phyloP scores from a whole-genome alignment of 1,140 invertebrate species.

The Brachystomella parvula region DNA sequence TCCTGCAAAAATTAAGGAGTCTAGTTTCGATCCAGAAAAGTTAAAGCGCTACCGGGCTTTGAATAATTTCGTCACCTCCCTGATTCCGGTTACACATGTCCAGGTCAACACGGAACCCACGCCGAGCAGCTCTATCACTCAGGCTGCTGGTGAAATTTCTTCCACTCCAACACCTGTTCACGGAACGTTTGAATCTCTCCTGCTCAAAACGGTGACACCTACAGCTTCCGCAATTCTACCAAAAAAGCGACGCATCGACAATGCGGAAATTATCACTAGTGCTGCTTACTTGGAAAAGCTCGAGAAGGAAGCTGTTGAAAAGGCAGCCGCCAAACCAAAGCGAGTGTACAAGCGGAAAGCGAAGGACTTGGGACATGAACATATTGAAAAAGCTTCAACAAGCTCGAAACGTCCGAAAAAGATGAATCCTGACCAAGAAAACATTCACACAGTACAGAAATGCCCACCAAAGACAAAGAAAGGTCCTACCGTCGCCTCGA shows the following conservation, averaged over 20 bases:
- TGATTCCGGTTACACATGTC: no score
- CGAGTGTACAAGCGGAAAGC: background rate
- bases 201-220: background rate
- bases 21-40: slow-evolving; percentile 7
- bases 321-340: background rate
- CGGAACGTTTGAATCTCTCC: background rate
- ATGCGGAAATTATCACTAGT: slow-evolving; percentile 15
- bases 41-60: background rate
- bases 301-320: background rate
- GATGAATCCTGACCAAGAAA: background rate
- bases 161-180: background rate
- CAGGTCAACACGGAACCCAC: no score
- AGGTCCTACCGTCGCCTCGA: no score
- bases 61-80: no score
- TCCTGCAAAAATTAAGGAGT: background rate
- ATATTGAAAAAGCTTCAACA: background rate
- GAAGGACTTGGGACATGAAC: background rate
- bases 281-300: background rate
- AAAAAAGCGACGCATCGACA: slow-evolving; percentile 7
- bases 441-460: background rate
- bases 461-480: background rate
- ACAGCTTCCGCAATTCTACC: background rate
- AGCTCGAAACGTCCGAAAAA: background rate
- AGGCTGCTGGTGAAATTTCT: no score
- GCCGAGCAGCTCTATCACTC: no score